Evolutionary conservation across 2,888 invertebrate species (phyloP).

Genomic region (Mantis religiosa): DNA sequence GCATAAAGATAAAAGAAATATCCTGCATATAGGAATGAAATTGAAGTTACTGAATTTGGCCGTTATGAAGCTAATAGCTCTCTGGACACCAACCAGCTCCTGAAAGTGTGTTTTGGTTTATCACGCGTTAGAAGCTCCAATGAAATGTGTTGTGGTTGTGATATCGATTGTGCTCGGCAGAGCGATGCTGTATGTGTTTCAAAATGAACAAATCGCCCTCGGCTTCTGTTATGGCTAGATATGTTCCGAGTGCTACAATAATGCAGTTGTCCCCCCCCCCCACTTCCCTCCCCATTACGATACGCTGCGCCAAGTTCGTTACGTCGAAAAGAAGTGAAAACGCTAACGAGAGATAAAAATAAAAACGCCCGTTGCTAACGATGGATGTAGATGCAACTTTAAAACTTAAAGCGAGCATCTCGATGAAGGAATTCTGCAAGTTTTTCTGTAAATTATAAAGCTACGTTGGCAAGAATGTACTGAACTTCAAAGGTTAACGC

Average conservation of each 20-base stretch:
- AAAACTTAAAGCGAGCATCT: neutral
- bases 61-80: neutral
- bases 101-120: neutral
- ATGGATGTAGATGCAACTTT: neutral
- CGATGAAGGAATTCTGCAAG: too few relatives aligned
- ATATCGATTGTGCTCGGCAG: neutral
- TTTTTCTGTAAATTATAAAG: too few relatives aligned
- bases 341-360: neutral
- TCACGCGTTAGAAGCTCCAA: neutral
- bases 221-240: neutral
- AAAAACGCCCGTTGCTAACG: neutral
- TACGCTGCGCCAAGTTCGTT: neutral
- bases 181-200: neutral
- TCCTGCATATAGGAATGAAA: neutral
- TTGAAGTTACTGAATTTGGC: neutral
- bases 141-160: neutral
- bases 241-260: neutral
- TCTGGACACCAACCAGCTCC: neutral
- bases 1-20: neutral
- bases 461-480: too few relatives aligned
- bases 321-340: neutral
- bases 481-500: too few relatives aligned
- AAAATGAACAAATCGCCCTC: neutral
- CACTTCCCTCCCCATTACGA: neutral
- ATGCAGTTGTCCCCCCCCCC: neutral